Conservation (phyloP, 2,113 vertebrate species). For the Antechinus stuartii region DNA sequence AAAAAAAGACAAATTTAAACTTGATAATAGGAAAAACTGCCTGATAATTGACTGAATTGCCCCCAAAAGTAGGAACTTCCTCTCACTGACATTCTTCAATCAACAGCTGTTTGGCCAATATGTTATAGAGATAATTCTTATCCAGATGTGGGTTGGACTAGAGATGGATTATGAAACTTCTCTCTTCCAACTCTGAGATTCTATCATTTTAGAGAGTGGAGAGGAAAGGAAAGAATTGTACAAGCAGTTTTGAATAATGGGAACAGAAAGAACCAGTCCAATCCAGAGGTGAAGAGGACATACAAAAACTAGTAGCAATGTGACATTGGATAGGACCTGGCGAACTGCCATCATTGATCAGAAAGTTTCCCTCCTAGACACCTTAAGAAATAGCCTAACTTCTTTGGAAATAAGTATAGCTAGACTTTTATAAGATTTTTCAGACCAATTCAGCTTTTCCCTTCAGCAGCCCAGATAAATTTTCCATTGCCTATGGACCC, state of each 20-base stretch:
- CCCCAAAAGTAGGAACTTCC: neutral
- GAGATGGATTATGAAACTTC: neutral
- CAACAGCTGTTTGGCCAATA: neutral
- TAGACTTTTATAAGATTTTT: conserved; percentile 54
- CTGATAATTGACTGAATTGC: neutral
- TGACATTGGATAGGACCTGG: neutral
- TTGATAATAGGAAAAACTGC: neutral
- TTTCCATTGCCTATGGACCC: conserved; percentile 63
- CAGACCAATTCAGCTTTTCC: conserved; percentile 65
- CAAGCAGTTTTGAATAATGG: neutral
- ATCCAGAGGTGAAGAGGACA: neutral
- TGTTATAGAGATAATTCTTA: neutral
- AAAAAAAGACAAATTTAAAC: neutral
- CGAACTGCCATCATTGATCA: neutral
- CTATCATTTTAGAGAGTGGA: neutral
- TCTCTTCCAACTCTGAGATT: neutral
- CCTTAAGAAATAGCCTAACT: conserved; percentile 40
- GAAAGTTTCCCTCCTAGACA: neutral
- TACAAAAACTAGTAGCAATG: neutral
- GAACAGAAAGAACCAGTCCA: neutral
- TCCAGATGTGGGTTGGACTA: neutral
- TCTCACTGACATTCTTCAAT: neutral
- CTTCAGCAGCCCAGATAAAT: conserved; percentile 66
- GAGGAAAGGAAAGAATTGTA: neutral
- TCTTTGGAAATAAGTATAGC: conserved; percentile 60